Conservation (phyloP, 2,888 invertebrate genomes). For the Cerastoderma edule region DNA sequence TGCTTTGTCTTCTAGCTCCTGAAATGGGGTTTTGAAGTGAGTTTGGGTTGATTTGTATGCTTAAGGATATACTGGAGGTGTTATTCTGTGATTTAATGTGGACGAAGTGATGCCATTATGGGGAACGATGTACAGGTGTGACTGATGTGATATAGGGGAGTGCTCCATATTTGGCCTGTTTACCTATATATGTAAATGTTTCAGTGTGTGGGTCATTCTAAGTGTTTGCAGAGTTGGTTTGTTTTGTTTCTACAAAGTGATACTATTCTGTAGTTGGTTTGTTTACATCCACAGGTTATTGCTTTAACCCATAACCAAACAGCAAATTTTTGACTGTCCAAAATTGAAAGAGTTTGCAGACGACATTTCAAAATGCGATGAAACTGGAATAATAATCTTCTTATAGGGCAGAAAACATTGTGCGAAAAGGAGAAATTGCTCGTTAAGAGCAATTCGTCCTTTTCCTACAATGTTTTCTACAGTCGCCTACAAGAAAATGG, state of each 20-base stretch:
- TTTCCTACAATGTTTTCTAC: no score
- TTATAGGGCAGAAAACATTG: no score
- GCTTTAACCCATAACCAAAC: no score
- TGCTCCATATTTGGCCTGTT: conserved; percentile 9
- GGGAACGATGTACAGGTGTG: not conserved
- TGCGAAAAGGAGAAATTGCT: no score
- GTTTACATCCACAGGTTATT: no score
- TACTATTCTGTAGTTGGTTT: not conserved
- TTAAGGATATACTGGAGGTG: not conserved
- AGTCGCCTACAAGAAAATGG: no score
- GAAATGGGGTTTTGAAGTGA: not conserved
- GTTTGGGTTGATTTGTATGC: conserved; percentile 6
- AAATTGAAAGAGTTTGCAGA: no score
- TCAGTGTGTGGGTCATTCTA: not conserved
- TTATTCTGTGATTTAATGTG: not conserved
- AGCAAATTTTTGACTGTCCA: no score
- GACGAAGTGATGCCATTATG: not conserved
- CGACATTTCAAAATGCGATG: no score
- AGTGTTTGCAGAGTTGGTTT: conserved; percentile 3
- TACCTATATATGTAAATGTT: conserved; percentile 23
- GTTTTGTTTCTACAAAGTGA: not conserved
- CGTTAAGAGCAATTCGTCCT: no score
- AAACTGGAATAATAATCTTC: no score
- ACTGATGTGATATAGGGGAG: not conserved
- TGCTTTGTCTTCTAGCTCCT: conserved; percentile 1